phyloP scores from a whole-genome alignment of 1,140 invertebrate genomes.

The Dryas iulia region DNA sequence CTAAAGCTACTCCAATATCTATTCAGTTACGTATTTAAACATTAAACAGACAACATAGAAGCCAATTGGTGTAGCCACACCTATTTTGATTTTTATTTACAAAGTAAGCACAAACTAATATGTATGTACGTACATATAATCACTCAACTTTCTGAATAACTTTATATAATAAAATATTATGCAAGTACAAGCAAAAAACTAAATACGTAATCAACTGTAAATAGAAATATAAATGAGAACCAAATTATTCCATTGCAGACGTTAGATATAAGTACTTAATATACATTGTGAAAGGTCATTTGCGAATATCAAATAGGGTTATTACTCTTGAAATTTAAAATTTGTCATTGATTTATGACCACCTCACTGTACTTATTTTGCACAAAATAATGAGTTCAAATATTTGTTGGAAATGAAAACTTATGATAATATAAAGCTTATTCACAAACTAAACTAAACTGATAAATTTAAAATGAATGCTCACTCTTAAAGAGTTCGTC shows the following conservation, averaged over 20 bases:
- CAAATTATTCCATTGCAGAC: conserved; percentile 1
- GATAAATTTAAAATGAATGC: too few relatives aligned
- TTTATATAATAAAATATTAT: background rate
- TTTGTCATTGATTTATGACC: background rate
- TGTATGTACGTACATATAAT: background rate
- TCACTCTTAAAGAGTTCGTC: too few relatives aligned
- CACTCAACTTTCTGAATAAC: background rate
- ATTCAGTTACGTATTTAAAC: too few relatives aligned
- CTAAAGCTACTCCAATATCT: too few relatives aligned
- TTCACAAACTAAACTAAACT: too few relatives aligned
- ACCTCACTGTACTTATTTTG: background rate
- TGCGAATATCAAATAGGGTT: background rate
- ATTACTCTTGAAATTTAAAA: background rate
- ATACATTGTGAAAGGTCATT: conserved; percentile 3
- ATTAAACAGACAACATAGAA: too few relatives aligned
- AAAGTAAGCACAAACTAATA: too few relatives aligned
- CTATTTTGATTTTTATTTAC: too few relatives aligned
- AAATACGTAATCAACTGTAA: background rate
- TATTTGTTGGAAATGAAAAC: too few relatives aligned
- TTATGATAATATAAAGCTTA: too few relatives aligned
- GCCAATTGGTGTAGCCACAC: too few relatives aligned
- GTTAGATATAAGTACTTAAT: conserved; percentile 1
- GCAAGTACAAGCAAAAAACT: background rate
- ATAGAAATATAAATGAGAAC: background rate
- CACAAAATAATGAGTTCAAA: too few relatives aligned